phyloP scores from a whole-genome alignment of 1,140 invertebrate genomes.

The Lasioglossum albipes region DNA sequence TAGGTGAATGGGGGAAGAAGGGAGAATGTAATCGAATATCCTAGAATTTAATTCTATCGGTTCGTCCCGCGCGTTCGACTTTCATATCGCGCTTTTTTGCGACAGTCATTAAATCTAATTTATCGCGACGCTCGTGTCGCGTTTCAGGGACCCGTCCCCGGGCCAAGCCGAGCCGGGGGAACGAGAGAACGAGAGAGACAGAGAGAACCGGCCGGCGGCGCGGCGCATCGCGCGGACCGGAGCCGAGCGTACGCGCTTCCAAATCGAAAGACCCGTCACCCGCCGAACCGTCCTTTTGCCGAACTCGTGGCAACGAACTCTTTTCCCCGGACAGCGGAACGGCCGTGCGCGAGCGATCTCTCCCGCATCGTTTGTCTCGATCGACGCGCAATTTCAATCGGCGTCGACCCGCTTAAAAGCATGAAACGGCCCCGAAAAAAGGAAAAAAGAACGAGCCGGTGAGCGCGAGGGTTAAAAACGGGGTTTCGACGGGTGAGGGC shows the following conservation, averaged over 20 bases:
- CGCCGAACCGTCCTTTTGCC: background rate
- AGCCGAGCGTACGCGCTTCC: conserved; percentile 3
- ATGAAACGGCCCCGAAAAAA: background rate
- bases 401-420: background rate
- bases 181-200: no score
- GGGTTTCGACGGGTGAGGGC: background rate
- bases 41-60: conserved; percentile 80
- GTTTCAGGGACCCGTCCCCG: conserved; percentile 61
- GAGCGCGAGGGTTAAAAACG: background rate
- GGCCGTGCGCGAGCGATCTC: background rate
- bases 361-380: conserved; percentile 10
- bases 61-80: conserved; percentile 76
- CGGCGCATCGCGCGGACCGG: background rate
- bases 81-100: conserved; percentile 79
- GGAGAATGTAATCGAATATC: conserved; percentile 78
- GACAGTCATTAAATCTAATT: conserved; percentile 80
- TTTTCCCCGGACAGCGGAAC: background rate
- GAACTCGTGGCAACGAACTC: background rate
- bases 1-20: conserved; percentile 34
- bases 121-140: conserved; percentile 72
- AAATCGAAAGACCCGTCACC: conserved; percentile 19
- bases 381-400: conserved; percentile 4
- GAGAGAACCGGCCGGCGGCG: no score
- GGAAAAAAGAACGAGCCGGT: background rate
- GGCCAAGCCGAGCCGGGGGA: background rate